These are phyloP conservation scores for Polydrusus cervinus DNA, from an alignment of 2,888 invertebrate species.

Conservation along the genomic window DNA sequence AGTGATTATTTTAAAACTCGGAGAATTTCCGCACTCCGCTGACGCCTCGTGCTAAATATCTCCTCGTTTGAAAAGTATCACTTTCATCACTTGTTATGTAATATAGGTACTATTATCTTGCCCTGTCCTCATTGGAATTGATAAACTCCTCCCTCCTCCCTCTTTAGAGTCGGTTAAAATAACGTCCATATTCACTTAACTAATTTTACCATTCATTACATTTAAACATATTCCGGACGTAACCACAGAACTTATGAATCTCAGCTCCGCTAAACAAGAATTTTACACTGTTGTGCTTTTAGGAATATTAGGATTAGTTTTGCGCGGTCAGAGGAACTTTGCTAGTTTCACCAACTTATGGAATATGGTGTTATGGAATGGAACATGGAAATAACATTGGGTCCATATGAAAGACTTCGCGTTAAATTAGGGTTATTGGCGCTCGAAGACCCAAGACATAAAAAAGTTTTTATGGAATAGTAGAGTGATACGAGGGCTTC, in stretches of 20 bases:
- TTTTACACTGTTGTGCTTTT: conserved; percentile 13
- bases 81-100: too few relatives aligned
- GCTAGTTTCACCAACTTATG: conserved; percentile 5
- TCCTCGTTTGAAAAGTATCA: too few relatives aligned
- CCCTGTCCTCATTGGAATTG: too few relatives aligned
- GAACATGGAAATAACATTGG: neutral
- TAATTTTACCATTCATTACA: neutral
- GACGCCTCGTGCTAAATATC: too few relatives aligned
- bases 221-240: neutral
- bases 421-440: neutral
- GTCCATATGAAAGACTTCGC: neutral
- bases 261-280: conserved; percentile 1
- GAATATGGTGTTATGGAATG: conserved; percentile 10
- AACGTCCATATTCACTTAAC: too few relatives aligned
- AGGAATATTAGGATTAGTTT: conserved; percentile 11
- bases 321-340: neutral
- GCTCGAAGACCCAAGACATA: neutral
- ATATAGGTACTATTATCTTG: too few relatives aligned
- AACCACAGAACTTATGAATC: conserved; percentile 11
- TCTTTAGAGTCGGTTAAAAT: too few relatives aligned
- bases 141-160: too few relatives aligned
- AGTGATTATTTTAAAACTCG: too few relatives aligned
- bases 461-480: neutral
- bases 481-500: too few relatives aligned
- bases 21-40: too few relatives aligned